Evolutionary conservation across 2,888 invertebrate genomes (phyloP).

Genomic region (Drosophila kanekoi): DNA sequence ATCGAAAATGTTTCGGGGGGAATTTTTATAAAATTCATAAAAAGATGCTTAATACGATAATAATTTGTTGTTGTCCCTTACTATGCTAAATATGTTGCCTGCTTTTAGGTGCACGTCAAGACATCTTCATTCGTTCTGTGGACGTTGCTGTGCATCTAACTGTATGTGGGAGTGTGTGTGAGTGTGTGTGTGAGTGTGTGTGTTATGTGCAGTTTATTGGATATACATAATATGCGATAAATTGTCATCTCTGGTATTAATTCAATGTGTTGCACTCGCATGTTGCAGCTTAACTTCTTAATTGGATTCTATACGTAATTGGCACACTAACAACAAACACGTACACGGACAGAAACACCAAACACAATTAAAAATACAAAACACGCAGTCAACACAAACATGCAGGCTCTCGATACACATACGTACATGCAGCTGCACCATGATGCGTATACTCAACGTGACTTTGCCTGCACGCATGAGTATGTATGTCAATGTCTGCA

Average conservation of each 20-base stretch:
- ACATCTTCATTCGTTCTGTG: conserved; percentile 1
- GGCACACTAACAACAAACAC: conserved; percentile 20
- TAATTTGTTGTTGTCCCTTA: not conserved
- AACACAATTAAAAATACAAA: conserved; percentile 17
- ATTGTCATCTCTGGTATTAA: conserved; percentile 4
- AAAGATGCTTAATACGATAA: conserved; percentile 25
- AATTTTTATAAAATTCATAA: conserved; percentile 43
- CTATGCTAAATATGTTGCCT: conserved; percentile 39
- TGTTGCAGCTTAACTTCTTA: conserved; percentile 17
- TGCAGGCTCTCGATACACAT: not conserved
- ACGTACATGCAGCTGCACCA: not conserved
- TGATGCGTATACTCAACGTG: conserved; percentile 43
- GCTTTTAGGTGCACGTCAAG: conserved; percentile 35
- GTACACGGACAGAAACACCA: not conserved
- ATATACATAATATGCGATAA: not conserved
- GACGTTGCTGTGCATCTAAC: conserved; percentile 8
- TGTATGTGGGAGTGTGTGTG: conserved; percentile 11
- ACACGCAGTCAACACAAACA: conserved; percentile 11
- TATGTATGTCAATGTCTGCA: not conserved
- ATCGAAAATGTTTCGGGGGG: conserved; percentile 19
- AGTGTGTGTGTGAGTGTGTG: conserved; percentile 10
- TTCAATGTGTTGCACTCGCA: conserved; percentile 7
- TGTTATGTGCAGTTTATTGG: conserved; percentile 8
- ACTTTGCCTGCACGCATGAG: not conserved
- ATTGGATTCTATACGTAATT: conserved; percentile 29